Evolutionary conservation across 1,140 invertebrate genomes (phyloP).

Genomic region (Drosophila sproati): DNA sequence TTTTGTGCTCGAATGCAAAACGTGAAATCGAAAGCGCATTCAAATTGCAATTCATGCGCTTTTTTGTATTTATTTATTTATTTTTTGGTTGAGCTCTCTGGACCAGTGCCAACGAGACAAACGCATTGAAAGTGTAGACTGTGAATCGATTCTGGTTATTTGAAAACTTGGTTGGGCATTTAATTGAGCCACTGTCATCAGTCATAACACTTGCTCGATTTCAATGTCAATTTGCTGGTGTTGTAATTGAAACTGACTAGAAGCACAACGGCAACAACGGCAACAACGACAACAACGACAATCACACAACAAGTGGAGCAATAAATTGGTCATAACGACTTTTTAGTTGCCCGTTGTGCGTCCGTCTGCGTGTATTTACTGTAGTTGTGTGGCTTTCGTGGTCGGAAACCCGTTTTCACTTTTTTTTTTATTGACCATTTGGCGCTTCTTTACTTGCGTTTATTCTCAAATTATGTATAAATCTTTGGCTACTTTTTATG

Average conservation of each 20-base stretch:
- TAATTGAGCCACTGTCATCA: constrained; percentile 34
- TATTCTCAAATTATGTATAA: constrained; percentile 59
- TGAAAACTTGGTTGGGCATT: constrained; percentile 29
- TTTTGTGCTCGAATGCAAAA: constrained; percentile 26
- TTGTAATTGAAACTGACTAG: constrained; percentile 42
- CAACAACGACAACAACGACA: constrained; percentile 8
- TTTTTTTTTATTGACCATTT: constrained; percentile 79
- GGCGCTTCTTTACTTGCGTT: constrained; percentile 68
- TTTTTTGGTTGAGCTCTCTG: neutral
- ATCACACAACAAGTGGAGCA: constrained; percentile 3
- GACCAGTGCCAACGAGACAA: constrained; percentile 16
- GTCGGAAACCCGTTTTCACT: constrained; percentile 73
- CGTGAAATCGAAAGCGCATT: constrained; percentile 59
- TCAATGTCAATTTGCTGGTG: constrained; percentile 75
- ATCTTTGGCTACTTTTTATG: constrained; percentile 68
- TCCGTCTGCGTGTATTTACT: constrained; percentile 5
- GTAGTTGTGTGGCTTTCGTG: constrained; percentile 5
- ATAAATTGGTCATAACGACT: constrained; percentile 37
- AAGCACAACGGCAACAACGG: neutral
- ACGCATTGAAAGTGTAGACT: neutral
- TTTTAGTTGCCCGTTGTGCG: constrained; percentile 21
- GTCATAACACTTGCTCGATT: constrained; percentile 24
- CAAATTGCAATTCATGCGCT: constrained; percentile 47
- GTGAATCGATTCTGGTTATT: constrained; percentile 21
- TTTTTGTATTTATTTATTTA: constrained; percentile 5